Evolutionary conservation across 37 sponge, comb jelly and placozoan genomes (phyloP), one percentile per base, ranked within the genome.

Genomic region (Aplysina aerophoba): DNA sequence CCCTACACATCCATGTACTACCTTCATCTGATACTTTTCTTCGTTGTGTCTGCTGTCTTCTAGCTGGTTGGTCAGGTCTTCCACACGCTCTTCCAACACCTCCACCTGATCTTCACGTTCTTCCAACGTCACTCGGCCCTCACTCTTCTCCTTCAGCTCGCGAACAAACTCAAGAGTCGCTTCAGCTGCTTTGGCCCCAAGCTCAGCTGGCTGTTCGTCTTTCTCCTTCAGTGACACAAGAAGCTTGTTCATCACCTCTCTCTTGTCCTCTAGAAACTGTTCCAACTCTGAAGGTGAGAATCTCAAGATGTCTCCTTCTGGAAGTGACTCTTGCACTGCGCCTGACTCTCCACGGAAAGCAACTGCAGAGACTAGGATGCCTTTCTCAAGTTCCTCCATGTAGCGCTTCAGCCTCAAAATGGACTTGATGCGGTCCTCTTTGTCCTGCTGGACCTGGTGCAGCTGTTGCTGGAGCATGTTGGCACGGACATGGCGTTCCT

Each of bases 401-500:
- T 79, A 62, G 15, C 83, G 79, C 44, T 80, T 84, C 69, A 89
- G 41, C 15, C 59, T 36, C 41, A 63, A 55, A 53, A 54, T 50
- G 1, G 53, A 53, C 67, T 81, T 80, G 66, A 78, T 39, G 24
- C 61, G 80, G 38, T 36, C 38, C 33, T 85, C 87, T 15, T 75
- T 82, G 11, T 54, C 38, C 15, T 73, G 22, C 64, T 85, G 77
- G 4, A 86, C 33, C 87, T 72, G 60, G 33, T 59, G 53, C 13
- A 90, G 58, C 31, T 69, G 55, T n/a, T 86, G 80, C 68, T 66
- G 79, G 12, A 78, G 67, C 66, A 58, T 73, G 33, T 62, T 79
- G 24, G 38, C 58, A 53, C 58, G 35, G 22, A 62, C 81, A 73
- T 89, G 89, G 0, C 93, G 57, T 35, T 89, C 93, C 66, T 73